These are phyloP conservation scores for Lagopus leucura DNA, from an alignment of 2,113 vertebrate genomes.

Conservation along the genomic window DNA sequence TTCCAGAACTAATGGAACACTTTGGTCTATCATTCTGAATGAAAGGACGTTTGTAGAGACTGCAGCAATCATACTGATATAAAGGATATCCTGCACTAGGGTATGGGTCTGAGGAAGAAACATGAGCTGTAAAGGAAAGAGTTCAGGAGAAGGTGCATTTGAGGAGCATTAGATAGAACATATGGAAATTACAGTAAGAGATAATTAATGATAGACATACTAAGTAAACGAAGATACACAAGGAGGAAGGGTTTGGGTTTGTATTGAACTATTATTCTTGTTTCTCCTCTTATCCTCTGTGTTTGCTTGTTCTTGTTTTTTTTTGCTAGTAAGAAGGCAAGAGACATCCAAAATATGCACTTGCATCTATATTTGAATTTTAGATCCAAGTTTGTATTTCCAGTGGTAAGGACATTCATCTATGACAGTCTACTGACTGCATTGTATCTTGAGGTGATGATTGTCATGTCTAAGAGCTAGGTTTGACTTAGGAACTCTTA, in stretches of 20 bases:
- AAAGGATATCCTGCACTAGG: not conserved
- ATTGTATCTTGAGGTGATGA: not conserved
- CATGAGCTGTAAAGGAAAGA: not conserved
- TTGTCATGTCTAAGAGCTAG: not conserved
- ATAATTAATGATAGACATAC: not conserved
- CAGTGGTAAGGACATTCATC: not conserved
- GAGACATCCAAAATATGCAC: not conserved
- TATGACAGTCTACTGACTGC: not conserved
- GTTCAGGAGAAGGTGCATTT: not conserved
- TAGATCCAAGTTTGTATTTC: not conserved
- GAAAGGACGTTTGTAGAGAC: not conserved
- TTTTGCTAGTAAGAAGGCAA: not conserved
- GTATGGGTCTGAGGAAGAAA: not conserved
- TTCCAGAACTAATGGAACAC: accelerated
- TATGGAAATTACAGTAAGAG: not conserved
- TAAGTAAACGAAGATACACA: not conserved
- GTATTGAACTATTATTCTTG: not conserved
- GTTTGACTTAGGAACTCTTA: not conserved
- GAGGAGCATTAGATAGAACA: not conserved
- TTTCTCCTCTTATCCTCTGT: not conserved
- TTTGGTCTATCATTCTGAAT: not conserved
- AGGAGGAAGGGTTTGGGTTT: not conserved
- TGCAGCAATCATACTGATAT: not conserved
- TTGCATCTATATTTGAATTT: not conserved
- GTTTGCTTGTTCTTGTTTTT: not conserved